Evolutionary conservation across 1,140 invertebrate genomes (phyloP).

Genomic region (Drosophila pectinifera): DNA sequence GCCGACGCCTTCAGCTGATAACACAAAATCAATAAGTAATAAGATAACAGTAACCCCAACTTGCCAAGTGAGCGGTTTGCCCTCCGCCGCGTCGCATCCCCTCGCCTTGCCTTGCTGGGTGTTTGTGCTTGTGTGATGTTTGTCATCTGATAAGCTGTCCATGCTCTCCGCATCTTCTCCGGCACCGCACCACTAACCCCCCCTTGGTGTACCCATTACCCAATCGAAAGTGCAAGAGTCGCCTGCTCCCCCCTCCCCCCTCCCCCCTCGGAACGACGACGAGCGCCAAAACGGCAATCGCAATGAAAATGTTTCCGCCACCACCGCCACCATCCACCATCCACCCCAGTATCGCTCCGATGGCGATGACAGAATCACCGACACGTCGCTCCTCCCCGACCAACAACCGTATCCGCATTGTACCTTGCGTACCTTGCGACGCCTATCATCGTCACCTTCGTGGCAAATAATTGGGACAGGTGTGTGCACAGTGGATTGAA

Average conservation of each 20-base stretch:
- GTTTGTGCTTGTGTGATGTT: constrained; percentile 27
- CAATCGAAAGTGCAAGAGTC: constrained; percentile 35
- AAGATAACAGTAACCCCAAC: constrained; percentile 74
- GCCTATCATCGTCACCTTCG: constrained; percentile 16
- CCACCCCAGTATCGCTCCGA: constrained; percentile 6
- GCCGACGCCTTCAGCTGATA: constrained; percentile 54
- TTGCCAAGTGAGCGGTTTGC: constrained; percentile 24
- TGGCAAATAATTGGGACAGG: constrained; percentile 9
- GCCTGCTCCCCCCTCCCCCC: constrained; percentile 6
- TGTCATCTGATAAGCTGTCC: constrained; percentile 56
- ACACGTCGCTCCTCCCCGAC: background rate
- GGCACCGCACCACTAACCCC: background rate
- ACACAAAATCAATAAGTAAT: constrained; percentile 77
- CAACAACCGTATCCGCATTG: constrained; percentile 8
- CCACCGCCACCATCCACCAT: background rate
- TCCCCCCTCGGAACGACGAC: background rate
- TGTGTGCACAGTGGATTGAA: constrained; percentile 15
- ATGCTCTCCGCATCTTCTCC: background rate
- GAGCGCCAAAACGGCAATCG: constrained; percentile 44
- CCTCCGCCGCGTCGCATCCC: background rate
- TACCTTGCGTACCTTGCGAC: constrained; percentile 10
- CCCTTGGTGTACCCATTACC: background rate
- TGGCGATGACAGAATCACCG: constrained; percentile 19
- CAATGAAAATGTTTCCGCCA: constrained; percentile 54
- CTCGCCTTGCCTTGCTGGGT: too few relatives aligned